Base-by-base conservation (phyloP, 2,888 invertebrate genomes). In the Orchestes rusci region DNA sequence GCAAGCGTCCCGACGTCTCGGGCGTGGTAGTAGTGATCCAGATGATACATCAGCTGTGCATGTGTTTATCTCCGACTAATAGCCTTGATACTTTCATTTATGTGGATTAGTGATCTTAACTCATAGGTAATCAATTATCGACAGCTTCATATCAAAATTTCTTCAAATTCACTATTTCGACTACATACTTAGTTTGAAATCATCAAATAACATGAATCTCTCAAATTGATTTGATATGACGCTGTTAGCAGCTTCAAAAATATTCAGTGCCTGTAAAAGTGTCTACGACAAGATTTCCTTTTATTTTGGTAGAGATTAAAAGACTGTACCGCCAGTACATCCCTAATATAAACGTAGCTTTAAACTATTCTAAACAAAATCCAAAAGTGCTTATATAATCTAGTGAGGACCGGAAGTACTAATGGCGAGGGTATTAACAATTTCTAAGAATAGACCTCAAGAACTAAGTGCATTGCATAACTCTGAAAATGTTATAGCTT, bases 11-110 rank as follows among this genome's bases (percentile, higher is more conserved):
- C 61, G 48, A 54, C 57, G 59, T 62, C 62, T 59, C 59, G 61
- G 67, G 67, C 66, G 67, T 67, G 65, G 67, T 68, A 63, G 66
- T 65, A 62, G 62, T 64, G 64, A 63, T 65, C 61, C 61, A 61
- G 59, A 59, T 63, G 61, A 61, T 61, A 61, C 60, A 62, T 62
- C 61, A 61, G 61, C 63, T 62, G 61, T 63, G 60, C 59, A 58
- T 60, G 60, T 63, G 59, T 59, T 47, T 48, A 52, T 45, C 45
- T 49, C 38, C 44, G 41, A 41, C 43, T 45, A 48, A 44, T 48
- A 40, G 44, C 41, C 44, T 39, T 31, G 41, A 38, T 42, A 37
- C 30, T 48, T 44, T 45, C 29, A 44, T 48, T 48, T 48, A 49
- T 42, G 45, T 45, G 45, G 49, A 42, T 49, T 49, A 48, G 35